A percentile compares a stretch with the other conserved stretches of the same genome.
phyloP scores from a whole-genome alignment of 2,888 invertebrate genomes.

The Blera fallax region DNA sequence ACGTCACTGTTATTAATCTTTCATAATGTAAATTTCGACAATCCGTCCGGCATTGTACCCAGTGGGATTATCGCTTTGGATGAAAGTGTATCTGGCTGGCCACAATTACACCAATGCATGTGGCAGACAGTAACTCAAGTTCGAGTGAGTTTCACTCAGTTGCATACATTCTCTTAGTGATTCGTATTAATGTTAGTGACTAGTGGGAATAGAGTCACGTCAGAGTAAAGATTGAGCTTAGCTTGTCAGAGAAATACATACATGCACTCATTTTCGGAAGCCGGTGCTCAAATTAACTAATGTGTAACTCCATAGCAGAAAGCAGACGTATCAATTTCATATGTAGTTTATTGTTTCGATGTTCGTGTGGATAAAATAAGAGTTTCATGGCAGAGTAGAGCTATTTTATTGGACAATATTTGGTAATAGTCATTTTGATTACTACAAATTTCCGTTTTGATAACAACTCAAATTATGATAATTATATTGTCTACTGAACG shows the following conservation, averaged over 20 bases:
- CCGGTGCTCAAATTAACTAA: slow-evolving; percentile 15
- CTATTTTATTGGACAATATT: not conserved
- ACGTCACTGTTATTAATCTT: slow-evolving; percentile 40
- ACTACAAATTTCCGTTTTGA: slow-evolving; percentile 22
- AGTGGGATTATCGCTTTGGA: not conserved
- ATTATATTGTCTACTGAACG: slow-evolving; percentile 29
- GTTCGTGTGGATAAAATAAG: slow-evolving; percentile 2
- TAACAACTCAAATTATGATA: slow-evolving; percentile 40
- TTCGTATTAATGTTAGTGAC: not conserved
- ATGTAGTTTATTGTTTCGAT: not conserved
- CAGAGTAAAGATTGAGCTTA: not conserved
- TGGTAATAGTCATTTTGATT: slow-evolving; percentile 23
- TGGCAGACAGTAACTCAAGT: not conserved
- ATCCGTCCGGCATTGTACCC: not conserved
- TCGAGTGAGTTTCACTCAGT: slow-evolving; percentile 40
- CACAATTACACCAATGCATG: not conserved
- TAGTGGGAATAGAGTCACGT: not conserved
- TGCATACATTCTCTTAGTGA: not conserved
- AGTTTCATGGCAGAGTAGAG: not conserved
- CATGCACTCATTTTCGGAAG: not conserved
- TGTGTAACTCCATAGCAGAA: not conserved
- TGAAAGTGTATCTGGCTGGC: not conserved
- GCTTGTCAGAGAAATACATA: not conserved
- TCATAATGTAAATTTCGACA: slow-evolving; percentile 21
- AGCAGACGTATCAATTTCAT: slow-evolving; percentile 14